Base-by-base conservation (phyloP, 2,797 vertebrate species). In the Ibycter americanus region DNA sequence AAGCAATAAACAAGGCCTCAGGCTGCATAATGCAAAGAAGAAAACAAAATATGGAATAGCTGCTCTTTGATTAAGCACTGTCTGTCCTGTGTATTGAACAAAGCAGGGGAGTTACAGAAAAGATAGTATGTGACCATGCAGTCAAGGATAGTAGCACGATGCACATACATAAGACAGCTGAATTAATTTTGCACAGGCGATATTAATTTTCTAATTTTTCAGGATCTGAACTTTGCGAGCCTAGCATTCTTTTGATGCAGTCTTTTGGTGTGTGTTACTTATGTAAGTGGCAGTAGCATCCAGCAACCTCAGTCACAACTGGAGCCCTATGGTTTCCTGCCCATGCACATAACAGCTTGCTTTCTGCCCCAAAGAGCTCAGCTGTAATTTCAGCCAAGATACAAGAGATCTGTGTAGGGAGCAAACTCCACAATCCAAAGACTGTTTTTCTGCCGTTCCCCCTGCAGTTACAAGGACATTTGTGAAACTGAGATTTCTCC, bases 1-100 rank as follows among this genome's bases (percentile, higher is more conserved):
- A 95, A 83, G 93, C 95, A 96, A 95, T 96, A 96, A 96, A 90
- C 83, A 93, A 90, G 90, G 87, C 94, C 76, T 95, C 13, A 4
- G 70, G 89, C 94, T 92, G 89, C 79, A 89, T 83, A 93, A 80
- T 85, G 62, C 71, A 40, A 34, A 83, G 82, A 90, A 81, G 87
- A 93, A 92, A 92, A 92, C 89, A 87, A 96, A 97, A 78, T 85
- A 26, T 18, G 56, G 49, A 90, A 56, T 82, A 87, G 93, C 91
- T 93, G 81, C 74, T 80, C 59, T 87, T 94, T 93, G 92, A 92
- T 94, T 80, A 94, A 92, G 67, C 93, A 38, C 77, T 80, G 66
- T 82, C 80, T 96, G 63, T 76, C 78, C 89, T 89, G 87, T 68
- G 40, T 65, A 29, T 89, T 83, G 95, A 93, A 61, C 46, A 80